phyloP scores from a whole-genome alignment of 2,888 invertebrate genomes.

The Myopa testacea region DNA sequence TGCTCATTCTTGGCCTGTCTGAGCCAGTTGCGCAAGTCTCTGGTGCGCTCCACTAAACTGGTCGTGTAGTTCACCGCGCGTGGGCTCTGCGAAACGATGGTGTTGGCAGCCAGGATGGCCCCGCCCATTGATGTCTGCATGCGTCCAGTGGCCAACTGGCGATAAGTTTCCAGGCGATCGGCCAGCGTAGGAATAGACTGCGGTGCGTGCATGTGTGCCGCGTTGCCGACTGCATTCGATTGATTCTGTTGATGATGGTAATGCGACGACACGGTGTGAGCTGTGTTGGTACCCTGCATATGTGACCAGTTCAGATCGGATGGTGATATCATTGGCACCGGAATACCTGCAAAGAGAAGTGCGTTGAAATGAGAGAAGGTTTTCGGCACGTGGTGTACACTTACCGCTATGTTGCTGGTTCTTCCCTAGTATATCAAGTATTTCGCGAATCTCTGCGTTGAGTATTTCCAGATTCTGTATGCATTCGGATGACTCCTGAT shows the following conservation, averaged over 20 bases:
- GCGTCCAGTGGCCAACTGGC: constrained; percentile 70
- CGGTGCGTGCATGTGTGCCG: constrained; percentile 57
- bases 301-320: constrained; percentile 63
- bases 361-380: constrained; percentile 8
- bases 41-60: constrained; percentile 75
- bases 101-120: constrained; percentile 67
- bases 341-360: constrained; percentile 39
- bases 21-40: constrained; percentile 77
- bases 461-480: constrained; percentile 78
- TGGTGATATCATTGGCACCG: constrained; percentile 57
- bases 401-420: constrained; percentile 68
- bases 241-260: constrained; percentile 40
- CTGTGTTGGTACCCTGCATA: constrained; percentile 51
- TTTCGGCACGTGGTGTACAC: background rate
- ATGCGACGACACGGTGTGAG: constrained; percentile 42
- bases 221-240: constrained; percentile 31
- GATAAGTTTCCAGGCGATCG: constrained; percentile 71
- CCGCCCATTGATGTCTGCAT: constrained; percentile 68
- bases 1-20: constrained; percentile 71
- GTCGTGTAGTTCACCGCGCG: constrained; percentile 72
- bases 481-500: constrained; percentile 76
- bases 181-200: constrained; percentile 69
- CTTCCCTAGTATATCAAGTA: constrained; percentile 76
- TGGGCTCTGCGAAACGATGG: constrained; percentile 66
- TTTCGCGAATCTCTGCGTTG: constrained; percentile 78